Evolutionary conservation across 2,113 vertebrate genomes (phyloP).

Genomic region (Chauna torquata): DNA sequence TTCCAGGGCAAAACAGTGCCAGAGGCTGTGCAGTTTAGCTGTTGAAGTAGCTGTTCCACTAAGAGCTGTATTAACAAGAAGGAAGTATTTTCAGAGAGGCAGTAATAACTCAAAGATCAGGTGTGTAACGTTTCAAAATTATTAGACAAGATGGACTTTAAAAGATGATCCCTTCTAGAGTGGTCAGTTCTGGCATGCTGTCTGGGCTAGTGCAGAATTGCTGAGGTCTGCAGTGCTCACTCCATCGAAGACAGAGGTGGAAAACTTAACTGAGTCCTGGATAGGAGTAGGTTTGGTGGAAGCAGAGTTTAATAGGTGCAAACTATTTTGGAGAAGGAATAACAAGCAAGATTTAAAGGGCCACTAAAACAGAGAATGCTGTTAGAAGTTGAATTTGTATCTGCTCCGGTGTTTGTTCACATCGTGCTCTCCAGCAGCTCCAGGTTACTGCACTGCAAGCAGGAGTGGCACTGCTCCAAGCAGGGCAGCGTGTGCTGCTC

Average conservation of each 20-base stretch:
- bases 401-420: not conserved
- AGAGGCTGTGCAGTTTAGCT: rapidly evolving
- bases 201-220: not conserved
- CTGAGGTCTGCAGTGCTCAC: not conserved
- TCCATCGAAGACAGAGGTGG: no score
- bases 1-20: not conserved
- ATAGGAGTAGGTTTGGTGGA: not conserved
- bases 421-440: not conserved
- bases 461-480: not conserved
- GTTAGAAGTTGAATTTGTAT: not conserved
- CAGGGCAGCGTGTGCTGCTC: rapidly evolving
- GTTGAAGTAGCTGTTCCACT: not conserved
- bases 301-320: not conserved
- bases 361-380: not conserved
- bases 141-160: not conserved
- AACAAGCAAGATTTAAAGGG: not conserved
- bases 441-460: rapidly evolving
- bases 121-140: rapidly evolving
- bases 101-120: not conserved
- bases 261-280: not conserved
- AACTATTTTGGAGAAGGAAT: not conserved
- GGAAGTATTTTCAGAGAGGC: not conserved
- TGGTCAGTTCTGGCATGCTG: not conserved
- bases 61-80: not conserved
- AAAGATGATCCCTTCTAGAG: not conserved